Evolutionary conservation across 2,888 invertebrate genomes (phyloP).

Genomic region (Allygus modestus): DNA sequence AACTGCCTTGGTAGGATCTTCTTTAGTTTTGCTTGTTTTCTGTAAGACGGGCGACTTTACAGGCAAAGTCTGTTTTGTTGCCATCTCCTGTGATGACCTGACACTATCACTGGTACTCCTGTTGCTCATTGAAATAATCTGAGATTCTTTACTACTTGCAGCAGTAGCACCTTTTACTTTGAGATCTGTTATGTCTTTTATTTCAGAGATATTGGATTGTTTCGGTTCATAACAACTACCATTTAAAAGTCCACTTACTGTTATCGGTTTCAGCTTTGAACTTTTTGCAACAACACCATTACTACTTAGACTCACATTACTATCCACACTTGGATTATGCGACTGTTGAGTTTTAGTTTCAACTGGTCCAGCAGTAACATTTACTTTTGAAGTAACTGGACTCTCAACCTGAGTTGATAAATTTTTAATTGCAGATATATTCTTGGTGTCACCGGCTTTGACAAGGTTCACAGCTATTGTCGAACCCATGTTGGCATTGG

Average conservation of each 20-base stretch:
- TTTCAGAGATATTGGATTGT: slow-evolving; percentile 5
- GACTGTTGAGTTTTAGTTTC: not conserved
- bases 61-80: not conserved
- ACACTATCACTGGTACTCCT: not conserved
- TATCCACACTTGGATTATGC: not conserved
- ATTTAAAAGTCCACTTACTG: slow-evolving; percentile 46
- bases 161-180: not conserved
- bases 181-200: not conserved
- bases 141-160: not conserved
- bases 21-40: not conserved
- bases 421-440: not conserved
- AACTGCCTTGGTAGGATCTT: not conserved
- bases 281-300: not conserved
- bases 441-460: slow-evolving; percentile 37
- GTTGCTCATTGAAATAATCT: not conserved
- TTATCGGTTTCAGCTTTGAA: slow-evolving; percentile 9
- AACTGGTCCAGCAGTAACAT: not conserved
- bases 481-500: slow-evolving; percentile 56
- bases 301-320: not conserved
- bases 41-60: not conserved
- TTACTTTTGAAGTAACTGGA: not conserved
- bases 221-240: slow-evolving; percentile 13
- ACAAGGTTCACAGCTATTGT: slow-evolving; percentile 42
- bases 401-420: not conserved
- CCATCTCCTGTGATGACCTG: not conserved